A percentile compares a stretch with the other conserved stretches of the same genome.
Conservation (phyloP, 2,797 vertebrate genomes). For the Myripristis jacobus region DNA sequence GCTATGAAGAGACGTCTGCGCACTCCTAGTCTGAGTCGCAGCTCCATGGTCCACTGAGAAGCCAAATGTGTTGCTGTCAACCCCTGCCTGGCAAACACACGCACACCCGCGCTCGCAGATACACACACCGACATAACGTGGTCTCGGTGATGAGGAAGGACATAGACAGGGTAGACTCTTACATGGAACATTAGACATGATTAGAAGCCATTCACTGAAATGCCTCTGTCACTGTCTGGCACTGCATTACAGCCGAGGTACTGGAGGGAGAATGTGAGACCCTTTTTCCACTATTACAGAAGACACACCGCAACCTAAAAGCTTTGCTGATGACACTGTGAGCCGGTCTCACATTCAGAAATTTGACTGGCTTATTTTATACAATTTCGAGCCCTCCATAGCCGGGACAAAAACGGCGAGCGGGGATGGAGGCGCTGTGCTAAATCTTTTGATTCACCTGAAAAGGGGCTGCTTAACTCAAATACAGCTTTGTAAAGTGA, state of each 20-base stretch:
- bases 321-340: conserved; percentile 9
- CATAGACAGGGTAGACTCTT: conserved; percentile 73
- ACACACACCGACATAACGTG: conserved; percentile 36
- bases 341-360: conserved; percentile 23
- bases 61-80: conserved; percentile 72
- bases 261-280: background rate
- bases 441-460: no score
- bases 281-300: conserved; percentile 16
- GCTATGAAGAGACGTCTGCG: conserved; percentile 74
- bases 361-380: background rate
- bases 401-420: no score
- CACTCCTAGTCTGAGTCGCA: conserved; percentile 63
- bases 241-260: conserved; percentile 27
- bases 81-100: conserved; percentile 42
- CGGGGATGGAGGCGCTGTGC: no score
- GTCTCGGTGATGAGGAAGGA: conserved; percentile 68
- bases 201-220: conserved; percentile 75
- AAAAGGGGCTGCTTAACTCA: no score
- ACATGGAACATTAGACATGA: conserved; percentile 83
- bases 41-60: conserved; percentile 66
- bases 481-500: no score
- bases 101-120: background rate
- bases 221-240: conserved; percentile 44
- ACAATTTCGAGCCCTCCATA: conserved; percentile 9
- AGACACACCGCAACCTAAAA: conserved; percentile 13